phyloP scores from a whole-genome alignment of 1,140 invertebrate species.

The Bombus turneri region DNA sequence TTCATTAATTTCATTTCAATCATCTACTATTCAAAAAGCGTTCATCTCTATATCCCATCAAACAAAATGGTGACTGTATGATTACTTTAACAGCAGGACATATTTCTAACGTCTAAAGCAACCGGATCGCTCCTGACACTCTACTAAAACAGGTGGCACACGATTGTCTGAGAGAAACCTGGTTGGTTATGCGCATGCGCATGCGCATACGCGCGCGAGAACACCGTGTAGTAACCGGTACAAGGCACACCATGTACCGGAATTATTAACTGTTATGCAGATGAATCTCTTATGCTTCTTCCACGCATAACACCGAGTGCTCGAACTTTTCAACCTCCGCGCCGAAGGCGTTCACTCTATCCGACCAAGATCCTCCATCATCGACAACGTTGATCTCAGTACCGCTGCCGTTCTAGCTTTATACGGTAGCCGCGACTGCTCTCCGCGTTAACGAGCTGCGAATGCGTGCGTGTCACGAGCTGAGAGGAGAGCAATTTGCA shows the following conservation, averaged over 20 bases:
- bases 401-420: neutral
- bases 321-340: constrained; percentile 15
- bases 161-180: constrained; percentile 12
- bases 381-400: constrained; percentile 16
- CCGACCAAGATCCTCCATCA: constrained; percentile 17
- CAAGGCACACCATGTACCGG: constrained; percentile 13
- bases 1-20: neutral
- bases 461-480: constrained; percentile 13
- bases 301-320: neutral
- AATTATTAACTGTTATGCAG: constrained; percentile 49
- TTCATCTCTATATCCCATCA: neutral
- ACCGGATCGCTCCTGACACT: constrained; percentile 5
- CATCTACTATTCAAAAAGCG: no score
- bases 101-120: neutral
- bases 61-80: neutral
- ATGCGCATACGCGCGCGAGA: neutral
- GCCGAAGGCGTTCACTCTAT: constrained; percentile 29
- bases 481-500: neutral
- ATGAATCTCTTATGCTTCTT: constrained; percentile 18
- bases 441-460: constrained; percentile 30
- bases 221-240: constrained; percentile 34
- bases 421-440: neutral
- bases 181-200: neutral
- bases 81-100: neutral
- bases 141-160: constrained; percentile 16